These are phyloP conservation scores for Colius striatus DNA, from an alignment of 2,113 vertebrate species.

Conservation along the genomic window DNA sequence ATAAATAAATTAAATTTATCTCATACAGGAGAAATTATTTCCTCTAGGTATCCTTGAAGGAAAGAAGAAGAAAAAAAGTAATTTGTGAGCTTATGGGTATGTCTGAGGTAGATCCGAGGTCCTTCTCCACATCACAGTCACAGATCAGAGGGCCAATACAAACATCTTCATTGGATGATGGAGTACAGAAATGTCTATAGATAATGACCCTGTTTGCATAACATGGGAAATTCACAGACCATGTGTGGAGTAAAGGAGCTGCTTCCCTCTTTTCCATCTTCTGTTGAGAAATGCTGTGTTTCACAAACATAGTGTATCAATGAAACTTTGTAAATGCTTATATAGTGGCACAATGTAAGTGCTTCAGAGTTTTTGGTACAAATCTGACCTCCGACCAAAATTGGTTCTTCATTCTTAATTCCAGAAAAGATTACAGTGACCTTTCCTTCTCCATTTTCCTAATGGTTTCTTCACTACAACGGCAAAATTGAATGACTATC, in stretches of 20 bases:
- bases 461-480: constrained; percentile 70
- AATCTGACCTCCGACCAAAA: constrained; percentile 55
- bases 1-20: not conserved
- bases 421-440: constrained; percentile 31
- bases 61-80: not conserved
- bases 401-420: constrained; percentile 19
- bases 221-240: not conserved
- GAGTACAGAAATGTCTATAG: not conserved
- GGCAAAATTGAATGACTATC: constrained; percentile 53
- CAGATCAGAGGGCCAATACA: not conserved
- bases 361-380: constrained; percentile 13
- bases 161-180: not conserved
- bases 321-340: not conserved
- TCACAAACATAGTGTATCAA: not conserved
- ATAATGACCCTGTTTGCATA: not conserved
- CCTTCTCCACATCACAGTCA: not conserved
- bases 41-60: not conserved
- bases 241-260: fast-evolving
- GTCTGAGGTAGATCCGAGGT: not conserved
- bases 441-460: constrained; percentile 61
- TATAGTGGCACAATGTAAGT: not conserved
- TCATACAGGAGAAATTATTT: not conserved
- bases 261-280: not conserved
- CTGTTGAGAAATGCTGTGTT: not conserved
- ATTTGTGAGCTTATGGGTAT: not conserved